Conservation (phyloP, 2,888 invertebrate species). For the Cantharis lateralis region DNA sequence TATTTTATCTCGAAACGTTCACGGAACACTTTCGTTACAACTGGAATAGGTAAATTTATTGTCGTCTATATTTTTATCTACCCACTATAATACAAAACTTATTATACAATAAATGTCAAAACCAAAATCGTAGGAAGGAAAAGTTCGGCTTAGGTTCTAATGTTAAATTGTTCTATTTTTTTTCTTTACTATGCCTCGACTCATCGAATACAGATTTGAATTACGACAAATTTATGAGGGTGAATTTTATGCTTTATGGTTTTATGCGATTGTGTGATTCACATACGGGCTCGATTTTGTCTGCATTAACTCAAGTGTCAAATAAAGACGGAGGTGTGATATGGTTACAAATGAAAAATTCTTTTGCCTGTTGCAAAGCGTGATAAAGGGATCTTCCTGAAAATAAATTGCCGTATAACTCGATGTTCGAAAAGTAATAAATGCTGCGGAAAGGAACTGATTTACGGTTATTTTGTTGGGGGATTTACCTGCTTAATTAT, state of each 20-base stretch:
- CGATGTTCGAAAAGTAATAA: conserved; percentile 37
- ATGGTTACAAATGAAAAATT: conserved; percentile 25
- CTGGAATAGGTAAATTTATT: background rate
- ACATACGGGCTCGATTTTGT: conserved; percentile 8
- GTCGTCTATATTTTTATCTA: background rate
- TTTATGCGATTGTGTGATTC: conserved; percentile 15
- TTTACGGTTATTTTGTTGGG: conserved; percentile 25
- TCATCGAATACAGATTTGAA: conserved; percentile 14
- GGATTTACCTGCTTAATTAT: conserved; percentile 16
- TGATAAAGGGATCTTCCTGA: conserved; percentile 33
- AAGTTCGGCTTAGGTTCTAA: background rate
- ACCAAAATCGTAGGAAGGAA: background rate
- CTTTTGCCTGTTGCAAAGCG: conserved; percentile 18
- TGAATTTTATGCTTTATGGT: conserved; percentile 10
- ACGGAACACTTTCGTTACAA: background rate
- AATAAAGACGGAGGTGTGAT: conserved; percentile 14
- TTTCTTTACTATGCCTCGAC: conserved; percentile 13
- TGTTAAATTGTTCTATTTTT: conserved; percentile 2
- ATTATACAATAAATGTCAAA: background rate
- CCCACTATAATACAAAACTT: background rate
- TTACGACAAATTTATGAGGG: conserved; percentile 22
- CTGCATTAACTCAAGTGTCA: conserved; percentile 7
- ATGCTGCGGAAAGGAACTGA: conserved; percentile 31
- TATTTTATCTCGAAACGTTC: background rate
- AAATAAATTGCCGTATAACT: conserved; percentile 36